phyloP scores from a whole-genome alignment of 2,797 vertebrate species.

The Borostomias antarcticus region DNA sequence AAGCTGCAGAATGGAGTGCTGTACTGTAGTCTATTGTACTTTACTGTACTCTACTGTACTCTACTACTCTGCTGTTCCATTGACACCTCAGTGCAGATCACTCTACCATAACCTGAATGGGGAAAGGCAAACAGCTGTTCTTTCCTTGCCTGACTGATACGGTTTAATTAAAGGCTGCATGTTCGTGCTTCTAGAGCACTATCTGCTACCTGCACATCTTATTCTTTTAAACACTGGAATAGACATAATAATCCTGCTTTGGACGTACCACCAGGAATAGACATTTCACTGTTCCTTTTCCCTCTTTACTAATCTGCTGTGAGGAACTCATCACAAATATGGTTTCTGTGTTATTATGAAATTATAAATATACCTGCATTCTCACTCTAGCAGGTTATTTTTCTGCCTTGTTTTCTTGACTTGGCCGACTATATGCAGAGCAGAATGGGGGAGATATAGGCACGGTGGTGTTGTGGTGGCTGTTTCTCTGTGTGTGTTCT shows the following conservation, averaged over 20 bases:
- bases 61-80: too few species aligned
- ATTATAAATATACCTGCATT: neutral
- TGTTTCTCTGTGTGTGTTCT: too few species aligned
- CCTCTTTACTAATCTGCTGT: slow-evolving; percentile 13
- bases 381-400: too few species aligned
- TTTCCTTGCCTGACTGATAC: slow-evolving; percentile 65
- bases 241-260: slow-evolving; percentile 49
- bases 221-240: slow-evolving; percentile 57
- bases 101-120: slow-evolving; percentile 51
- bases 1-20: neutral
- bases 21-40: too few species aligned
- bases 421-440: too few species aligned
- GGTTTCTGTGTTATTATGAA: neutral
- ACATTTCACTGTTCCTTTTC: slow-evolving; percentile 24
- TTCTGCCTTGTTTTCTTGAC: too few species aligned
- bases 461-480: too few species aligned
- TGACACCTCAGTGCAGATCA: too few species aligned
- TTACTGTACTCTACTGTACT: too few species aligned
- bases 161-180: slow-evolving; percentile 63
- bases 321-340: neutral
- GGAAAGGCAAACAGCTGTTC: slow-evolving; percentile 67
- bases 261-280: slow-evolving; percentile 29
- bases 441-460: too few species aligned
- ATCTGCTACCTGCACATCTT: slow-evolving; percentile 41
- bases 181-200: slow-evolving; percentile 27